Evolutionary conservation across 2,113 vertebrate species (phyloP).

Genomic region (human (Homo sapiens)): GRCh38 chr6:117029001-117029500

Average conservation of each 20-base stretch:
- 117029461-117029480: too few relatives aligned
- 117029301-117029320: neutral
- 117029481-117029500: too few relatives aligned
- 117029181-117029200: neutral
- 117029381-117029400: neutral
- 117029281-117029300: neutral
- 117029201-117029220: neutral
- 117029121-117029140: neutral
- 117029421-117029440: too few relatives aligned
- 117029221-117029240: neutral
- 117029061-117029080: neutral
- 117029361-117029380: neutral
- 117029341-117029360: neutral
- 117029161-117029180: neutral
- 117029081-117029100: neutral
- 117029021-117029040: neutral
- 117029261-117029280: neutral
- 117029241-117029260: neutral
- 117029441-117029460: too few relatives aligned
- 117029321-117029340: neutral
- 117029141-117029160: neutral
- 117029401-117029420: too few relatives aligned
- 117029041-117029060: neutral
- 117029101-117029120: neutral
- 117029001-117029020: neutral